Evolutionary conservation across 2,888 invertebrate species (phyloP), one percentile per base, ranked within the genome.

Genomic region (Nasonia oneida): DNA sequence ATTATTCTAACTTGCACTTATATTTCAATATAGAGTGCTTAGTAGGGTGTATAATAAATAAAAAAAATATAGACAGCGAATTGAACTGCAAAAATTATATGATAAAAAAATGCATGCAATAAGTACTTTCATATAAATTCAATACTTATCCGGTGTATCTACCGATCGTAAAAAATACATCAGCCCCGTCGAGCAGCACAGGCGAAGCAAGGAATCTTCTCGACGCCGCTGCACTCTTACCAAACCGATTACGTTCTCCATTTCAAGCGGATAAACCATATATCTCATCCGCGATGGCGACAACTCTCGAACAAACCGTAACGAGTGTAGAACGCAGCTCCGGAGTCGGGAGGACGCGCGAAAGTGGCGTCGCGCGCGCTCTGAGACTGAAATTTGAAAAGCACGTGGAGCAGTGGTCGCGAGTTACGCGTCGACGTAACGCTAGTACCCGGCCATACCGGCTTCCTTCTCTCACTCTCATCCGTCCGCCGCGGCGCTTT

Each of bases 371-470:
- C 18, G 14, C 50, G 18, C 57, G 18, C 57, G 18, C 57, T 10
- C n/a, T 0, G 61, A 23, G 23, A 33, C 64, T 29, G 29, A 29
- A 29, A 29, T 29, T 29, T 33, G 67, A 67, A 29, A 67, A 67
- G 67, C 67, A 67, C 67, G 67, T 33, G 67, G 67, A 33, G 29
- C 64, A 12, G 64, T 57, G 15, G 6, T 6, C 67, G 29, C 29
- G 67, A 29, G 33, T 33, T 67, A 67, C 67, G 67, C 67, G 8
- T 67, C 67, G 67, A 29, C 23, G 64, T 57, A 57, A 57, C 57
- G 57, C 57, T n/a, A 57, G 57, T 57, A 57, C 3, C 2, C 10
- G 10, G 37, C 14, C 18, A 14, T 14, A 18, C 37, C 39, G 18
- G 39, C 71, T 71, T 42, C 71, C 42, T 18, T 71, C 42, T 37